A percentile compares a stretch with the other conserved stretches of the same genome.
Conservation (phyloP, 2,797 vertebrate genomes). For the Heteromormyrus szaboi region DNA sequence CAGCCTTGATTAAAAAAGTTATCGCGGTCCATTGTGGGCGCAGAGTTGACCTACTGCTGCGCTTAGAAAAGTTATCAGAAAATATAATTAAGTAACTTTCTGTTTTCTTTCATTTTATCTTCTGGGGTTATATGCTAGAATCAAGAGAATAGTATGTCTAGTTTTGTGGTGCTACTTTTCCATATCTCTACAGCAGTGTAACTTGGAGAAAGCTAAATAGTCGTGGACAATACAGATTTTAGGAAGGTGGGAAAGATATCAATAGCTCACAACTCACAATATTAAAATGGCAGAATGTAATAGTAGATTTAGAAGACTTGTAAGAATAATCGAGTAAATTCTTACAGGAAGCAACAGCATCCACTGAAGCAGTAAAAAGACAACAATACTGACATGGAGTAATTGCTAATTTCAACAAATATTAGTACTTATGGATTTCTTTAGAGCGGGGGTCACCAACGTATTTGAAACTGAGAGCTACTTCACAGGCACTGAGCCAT, state of each 20-base stretch:
- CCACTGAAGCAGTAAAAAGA: not conserved
- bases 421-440: not conserved
- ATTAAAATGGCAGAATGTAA: not conserved
- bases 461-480: not conserved
- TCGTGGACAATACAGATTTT: not conserved
- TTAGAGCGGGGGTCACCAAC: not conserved
- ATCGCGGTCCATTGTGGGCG: not conserved
- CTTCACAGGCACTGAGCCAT: not conserved
- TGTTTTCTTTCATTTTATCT: not conserved
- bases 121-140: not conserved
- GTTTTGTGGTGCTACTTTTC: not conserved
- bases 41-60: not conserved
- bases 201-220: not conserved
- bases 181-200: not conserved
- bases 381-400: not conserved
- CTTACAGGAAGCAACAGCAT: not conserved
- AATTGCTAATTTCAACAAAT: not conserved
- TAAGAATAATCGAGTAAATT: not conserved
- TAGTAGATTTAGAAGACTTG: not conserved
- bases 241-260: not conserved
- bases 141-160: not conserved
- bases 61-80: constrained; percentile 11
- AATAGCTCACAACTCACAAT: not conserved
- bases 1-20: not conserved
- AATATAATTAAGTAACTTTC: not conserved